Evolutionary conservation across 2,113 vertebrate species (phyloP), one percentile per base, ranked within the genome.

Genomic region (Seriola quinqueradiata): DNA sequence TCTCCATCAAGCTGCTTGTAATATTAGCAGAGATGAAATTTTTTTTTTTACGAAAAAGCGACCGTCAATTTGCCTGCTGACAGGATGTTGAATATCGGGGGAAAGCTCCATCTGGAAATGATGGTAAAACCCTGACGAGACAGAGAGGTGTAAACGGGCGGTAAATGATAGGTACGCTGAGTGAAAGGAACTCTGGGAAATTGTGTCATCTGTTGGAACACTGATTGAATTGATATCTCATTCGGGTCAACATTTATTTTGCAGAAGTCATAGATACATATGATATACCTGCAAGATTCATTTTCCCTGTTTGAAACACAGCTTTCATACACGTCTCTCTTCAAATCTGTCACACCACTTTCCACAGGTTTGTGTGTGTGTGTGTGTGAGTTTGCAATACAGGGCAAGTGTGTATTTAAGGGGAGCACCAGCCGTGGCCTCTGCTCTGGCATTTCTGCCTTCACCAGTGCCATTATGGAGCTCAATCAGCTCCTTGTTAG

Each of bases 401-500:
- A 42, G 60, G 44, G 16, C 17, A 54, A 52, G 64, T 38, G 40
- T 70, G 40, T 67, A 17, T 74, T 70, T 64, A n/a, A 34, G 13
- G 36, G 32, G 40, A 4, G 32, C n/a, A 40, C 5, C 64, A 28
- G 38, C n/a, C 46, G 16, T 8, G 52, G 48, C 77, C 64, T 38
- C 28, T 57, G 21, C 69, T 77, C 80, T 50, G 61, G 60, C 70
- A 19, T 75, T 58, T 83, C 71, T 48, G 34, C 77, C 72, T 68
- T 87, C 87, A 83, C 65, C 71, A 14, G 76, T 21, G 63, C 77
- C 69, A 74, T 90, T 89, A 92, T 83, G 87, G 81, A 83, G 79
- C 83, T 92, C 93, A 90, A 83, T 93, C 93, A 90, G 80, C 69
- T 85, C 74, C 92, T 90, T 93, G 89, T 94, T 93, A 92, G 90